Conservation (phyloP, 2,797 vertebrate species). For the Gila robusta region DNA sequence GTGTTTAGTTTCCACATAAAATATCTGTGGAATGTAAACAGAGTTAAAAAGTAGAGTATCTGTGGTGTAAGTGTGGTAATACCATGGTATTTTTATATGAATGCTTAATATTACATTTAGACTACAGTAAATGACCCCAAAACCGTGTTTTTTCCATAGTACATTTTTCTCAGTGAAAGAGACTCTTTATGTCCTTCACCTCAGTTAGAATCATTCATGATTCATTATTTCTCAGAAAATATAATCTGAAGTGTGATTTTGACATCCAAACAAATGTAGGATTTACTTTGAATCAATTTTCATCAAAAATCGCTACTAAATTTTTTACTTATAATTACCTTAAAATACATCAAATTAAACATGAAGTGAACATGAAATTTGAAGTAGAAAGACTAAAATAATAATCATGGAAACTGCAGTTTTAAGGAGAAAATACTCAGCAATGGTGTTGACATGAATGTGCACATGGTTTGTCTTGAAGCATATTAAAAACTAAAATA, state of each 20-base stretch:
- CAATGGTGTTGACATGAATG: too few species aligned
- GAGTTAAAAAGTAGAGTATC: conserved; percentile 1
- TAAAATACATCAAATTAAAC: background rate
- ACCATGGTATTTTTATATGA: background rate
- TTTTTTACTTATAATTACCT: background rate
- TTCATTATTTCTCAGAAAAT: background rate
- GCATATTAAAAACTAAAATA: too few species aligned
- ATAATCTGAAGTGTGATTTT: background rate
- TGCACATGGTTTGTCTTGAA: too few species aligned
- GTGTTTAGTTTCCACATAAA: background rate
- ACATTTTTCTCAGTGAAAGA: background rate
- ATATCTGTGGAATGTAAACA: conserved; percentile 4
- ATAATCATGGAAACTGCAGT: too few species aligned
- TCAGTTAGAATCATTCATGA: background rate
- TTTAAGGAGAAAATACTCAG: too few species aligned
- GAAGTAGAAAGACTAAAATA: background rate
- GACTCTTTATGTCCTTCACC: background rate
- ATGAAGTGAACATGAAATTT: background rate
- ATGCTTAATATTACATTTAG: background rate
- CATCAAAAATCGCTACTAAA: background rate
- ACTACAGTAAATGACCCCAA: background rate
- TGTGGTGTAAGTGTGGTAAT: background rate
- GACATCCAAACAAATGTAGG: background rate
- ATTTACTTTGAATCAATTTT: background rate
- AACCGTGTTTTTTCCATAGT: background rate